Conservation (phyloP, 2,888 invertebrate species). For the Drosophila nr. perissopoda region DNA sequence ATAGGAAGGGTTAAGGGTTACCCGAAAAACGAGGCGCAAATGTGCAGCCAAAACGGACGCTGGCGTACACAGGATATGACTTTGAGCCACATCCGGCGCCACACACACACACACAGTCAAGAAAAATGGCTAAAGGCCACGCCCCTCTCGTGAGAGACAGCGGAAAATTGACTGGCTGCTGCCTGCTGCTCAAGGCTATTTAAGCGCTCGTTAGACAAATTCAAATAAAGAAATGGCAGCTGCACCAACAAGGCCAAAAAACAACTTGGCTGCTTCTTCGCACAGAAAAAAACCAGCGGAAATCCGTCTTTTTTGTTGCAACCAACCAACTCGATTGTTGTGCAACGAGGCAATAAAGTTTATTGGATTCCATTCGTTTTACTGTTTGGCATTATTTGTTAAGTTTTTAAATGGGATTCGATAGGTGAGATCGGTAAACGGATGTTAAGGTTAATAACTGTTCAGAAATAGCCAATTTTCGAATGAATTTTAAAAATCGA, state of each 20-base stretch:
- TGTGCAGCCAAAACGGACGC: slow-evolving; percentile 63
- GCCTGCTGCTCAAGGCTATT: slow-evolving; percentile 64
- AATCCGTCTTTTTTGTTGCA: slow-evolving; percentile 31
- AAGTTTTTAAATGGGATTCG: neutral
- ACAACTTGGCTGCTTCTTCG: slow-evolving; percentile 36
- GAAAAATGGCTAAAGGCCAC: slow-evolving; percentile 50
- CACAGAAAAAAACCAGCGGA: slow-evolving; percentile 22
- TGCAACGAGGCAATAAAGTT: slow-evolving; percentile 63
- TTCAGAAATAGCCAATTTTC: neutral
- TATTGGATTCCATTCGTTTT: slow-evolving; percentile 49
- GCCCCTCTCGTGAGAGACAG: slow-evolving; percentile 11
- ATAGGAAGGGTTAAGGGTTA: slow-evolving; percentile 6
- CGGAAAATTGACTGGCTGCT: slow-evolving; percentile 46
- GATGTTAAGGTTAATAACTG: neutral
- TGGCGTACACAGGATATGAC: slow-evolving; percentile 72
- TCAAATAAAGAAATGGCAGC: slow-evolving; percentile 51
- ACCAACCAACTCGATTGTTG: slow-evolving; percentile 50
- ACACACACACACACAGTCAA: slow-evolving; percentile 22
- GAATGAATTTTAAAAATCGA: neutral
- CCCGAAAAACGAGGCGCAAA: slow-evolving; percentile 53
- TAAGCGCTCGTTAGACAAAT: slow-evolving; percentile 64
- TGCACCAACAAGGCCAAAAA: slow-evolving; percentile 30
- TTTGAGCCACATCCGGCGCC: slow-evolving; percentile 72
- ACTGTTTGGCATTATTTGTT: slow-evolving; percentile 8
- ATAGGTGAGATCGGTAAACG: neutral